A percentile compares a stretch with the other conserved stretches of the same genome.
phyloP scores from a whole-genome alignment of 2,113 vertebrate genomes.

The Martes martes region DNA sequence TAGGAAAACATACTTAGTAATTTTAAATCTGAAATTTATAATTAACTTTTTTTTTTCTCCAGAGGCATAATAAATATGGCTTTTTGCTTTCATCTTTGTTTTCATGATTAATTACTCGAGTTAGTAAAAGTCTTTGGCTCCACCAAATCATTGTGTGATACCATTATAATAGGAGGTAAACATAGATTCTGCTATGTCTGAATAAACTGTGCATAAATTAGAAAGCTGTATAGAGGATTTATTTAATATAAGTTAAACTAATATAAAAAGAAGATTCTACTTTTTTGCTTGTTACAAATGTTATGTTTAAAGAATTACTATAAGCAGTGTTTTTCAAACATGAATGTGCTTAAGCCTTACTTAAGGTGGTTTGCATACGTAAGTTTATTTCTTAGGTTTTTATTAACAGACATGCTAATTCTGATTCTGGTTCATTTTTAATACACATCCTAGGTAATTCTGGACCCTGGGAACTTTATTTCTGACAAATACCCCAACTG shows the following conservation, averaged over 20 bases:
- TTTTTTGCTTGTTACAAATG: background rate
- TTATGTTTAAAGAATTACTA: background rate
- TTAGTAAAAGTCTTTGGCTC: background rate
- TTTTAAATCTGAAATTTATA: slow-evolving; percentile 17
- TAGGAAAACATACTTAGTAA: background rate
- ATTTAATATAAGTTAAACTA: background rate
- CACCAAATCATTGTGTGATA: background rate
- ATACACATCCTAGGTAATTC: background rate
- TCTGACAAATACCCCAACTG: background rate
- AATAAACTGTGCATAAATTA: background rate
- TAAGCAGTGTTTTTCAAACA: background rate
- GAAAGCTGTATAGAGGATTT: background rate
- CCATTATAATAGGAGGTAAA: background rate
- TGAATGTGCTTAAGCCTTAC: background rate
- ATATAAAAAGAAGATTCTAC: background rate
- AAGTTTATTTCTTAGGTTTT: background rate
- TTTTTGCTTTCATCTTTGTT: background rate
- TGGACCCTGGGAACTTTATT: background rate
- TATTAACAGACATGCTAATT: background rate
- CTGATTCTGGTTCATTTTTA: background rate
- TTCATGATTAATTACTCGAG: background rate
- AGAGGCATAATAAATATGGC: background rate
- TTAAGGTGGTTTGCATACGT: background rate
- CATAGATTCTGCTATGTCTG: background rate
- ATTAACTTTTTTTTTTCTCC: background rate